Conservation (phyloP, 2,888 invertebrate species). For the Cryptus armator region DNA sequence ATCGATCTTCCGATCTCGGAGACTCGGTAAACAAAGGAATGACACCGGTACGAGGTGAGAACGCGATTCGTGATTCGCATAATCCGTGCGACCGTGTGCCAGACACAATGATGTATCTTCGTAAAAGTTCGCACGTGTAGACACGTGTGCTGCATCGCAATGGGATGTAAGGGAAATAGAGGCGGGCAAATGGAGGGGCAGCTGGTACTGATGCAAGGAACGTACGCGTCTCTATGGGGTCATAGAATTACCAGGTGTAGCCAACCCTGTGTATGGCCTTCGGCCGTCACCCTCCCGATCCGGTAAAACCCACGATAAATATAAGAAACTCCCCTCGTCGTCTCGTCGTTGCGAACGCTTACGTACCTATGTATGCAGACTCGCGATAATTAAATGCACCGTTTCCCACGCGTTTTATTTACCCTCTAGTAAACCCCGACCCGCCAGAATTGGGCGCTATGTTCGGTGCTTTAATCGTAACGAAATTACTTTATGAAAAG, state of each 20-base stretch:
- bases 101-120: conserved; percentile 51
- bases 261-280: conserved; percentile 67
- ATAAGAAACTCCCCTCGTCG: conserved; percentile 35
- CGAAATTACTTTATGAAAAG: not conserved
- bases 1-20: conserved; percentile 29
- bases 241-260: conserved; percentile 80
- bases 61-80: conserved; percentile 21
- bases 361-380: conserved; percentile 14
- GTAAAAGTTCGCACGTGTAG: conserved; percentile 52
- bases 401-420: conserved; percentile 57
- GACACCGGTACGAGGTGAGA: conserved; percentile 51
- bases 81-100: conserved; percentile 50
- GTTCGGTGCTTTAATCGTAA: not conserved
- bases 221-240: conserved; percentile 73
- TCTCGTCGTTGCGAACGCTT: conserved; percentile 10
- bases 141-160: conserved; percentile 46
- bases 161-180: conserved; percentile 58
- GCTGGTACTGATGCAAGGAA: conserved; percentile 74
- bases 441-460: not conserved
- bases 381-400: conserved; percentile 60
- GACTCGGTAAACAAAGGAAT: conserved; percentile 34
- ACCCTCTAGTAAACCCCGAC: not conserved
- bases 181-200: conserved; percentile 62
- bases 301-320: conserved; percentile 65
- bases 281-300: conserved; percentile 67